Conservation (phyloP, 1,140 invertebrate species). For the Muscidifurax raptorellus region DNA sequence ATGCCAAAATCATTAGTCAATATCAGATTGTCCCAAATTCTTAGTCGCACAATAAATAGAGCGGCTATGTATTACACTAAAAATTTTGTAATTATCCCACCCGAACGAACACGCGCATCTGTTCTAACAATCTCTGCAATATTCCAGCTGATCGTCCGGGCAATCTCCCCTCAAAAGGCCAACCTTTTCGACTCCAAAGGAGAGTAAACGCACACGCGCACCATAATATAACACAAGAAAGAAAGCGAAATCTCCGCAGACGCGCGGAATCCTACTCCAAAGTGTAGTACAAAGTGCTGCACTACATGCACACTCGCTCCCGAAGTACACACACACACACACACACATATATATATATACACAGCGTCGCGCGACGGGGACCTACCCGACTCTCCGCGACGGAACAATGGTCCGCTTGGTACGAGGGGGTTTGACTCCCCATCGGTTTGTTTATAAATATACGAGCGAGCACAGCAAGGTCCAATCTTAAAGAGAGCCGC, state of each 20-base stretch:
- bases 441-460: slow-evolving; percentile 59
- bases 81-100: neutral
- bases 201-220: neutral
- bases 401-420: slow-evolving; percentile 55
- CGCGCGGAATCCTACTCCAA: neutral
- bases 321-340: neutral
- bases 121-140: neutral
- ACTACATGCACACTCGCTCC: too few species aligned
- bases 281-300: neutral
- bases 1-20: too few species aligned
- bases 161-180: neutral
- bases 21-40: too few species aligned
- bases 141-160: neutral
- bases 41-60: too few species aligned
- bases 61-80: neutral
- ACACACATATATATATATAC: neutral
- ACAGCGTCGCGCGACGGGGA: neutral
- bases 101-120: neutral
- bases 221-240: neutral
- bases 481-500: neutral
- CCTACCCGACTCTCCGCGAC: neutral
- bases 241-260: neutral
- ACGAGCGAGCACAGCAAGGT: slow-evolving; percentile 11
- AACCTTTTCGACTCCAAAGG: neutral
- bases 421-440: slow-evolving; percentile 56